phyloP scores from a whole-genome alignment of 2,113 vertebrate species.

The Tauraco erythrolophus region DNA sequence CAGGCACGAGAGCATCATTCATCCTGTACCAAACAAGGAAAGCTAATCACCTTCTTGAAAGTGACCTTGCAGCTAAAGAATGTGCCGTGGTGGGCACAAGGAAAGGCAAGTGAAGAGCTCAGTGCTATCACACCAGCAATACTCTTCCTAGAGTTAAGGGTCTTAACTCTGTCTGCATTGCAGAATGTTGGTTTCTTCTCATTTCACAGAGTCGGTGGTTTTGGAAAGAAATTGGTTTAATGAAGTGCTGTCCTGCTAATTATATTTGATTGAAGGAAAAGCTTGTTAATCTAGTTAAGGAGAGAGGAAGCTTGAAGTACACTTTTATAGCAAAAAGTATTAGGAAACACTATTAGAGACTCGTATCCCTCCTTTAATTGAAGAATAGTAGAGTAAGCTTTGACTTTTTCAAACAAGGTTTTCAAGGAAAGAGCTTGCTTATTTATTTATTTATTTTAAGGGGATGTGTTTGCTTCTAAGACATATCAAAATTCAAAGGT shows the following conservation, averaged over 20 bases:
- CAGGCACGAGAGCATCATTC: constrained; percentile 31
- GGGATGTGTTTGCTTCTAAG: not conserved
- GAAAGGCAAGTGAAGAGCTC: not conserved
- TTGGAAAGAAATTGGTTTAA: not conserved
- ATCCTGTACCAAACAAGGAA: constrained; percentile 35
- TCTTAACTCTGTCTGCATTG: not conserved
- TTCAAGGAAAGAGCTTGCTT: not conserved
- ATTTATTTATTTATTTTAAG: not conserved
- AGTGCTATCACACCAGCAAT: not conserved
- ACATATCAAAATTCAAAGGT: not conserved
- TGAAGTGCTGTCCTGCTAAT: not conserved
- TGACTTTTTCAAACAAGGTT: not conserved
- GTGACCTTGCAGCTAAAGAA: constrained; percentile 32
- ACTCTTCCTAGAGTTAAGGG: not conserved
- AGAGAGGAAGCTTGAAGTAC: not conserved
- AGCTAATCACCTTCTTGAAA: not conserved
- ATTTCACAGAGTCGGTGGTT: not conserved
- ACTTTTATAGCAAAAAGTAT: not conserved
- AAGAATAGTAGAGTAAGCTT: not conserved
- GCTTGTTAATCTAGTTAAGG: not conserved
- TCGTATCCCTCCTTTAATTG: not conserved
- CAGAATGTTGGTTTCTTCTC: not conserved
- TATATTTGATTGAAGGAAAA: not conserved
- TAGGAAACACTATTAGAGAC: not conserved
- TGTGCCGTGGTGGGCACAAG: not conserved